Percentiles rank a stretch among this genome's conserved stretches.
Evolutionary conservation across 1,140 invertebrate genomes (phyloP).

Genomic region (Brachionus plicatilis): DNA sequence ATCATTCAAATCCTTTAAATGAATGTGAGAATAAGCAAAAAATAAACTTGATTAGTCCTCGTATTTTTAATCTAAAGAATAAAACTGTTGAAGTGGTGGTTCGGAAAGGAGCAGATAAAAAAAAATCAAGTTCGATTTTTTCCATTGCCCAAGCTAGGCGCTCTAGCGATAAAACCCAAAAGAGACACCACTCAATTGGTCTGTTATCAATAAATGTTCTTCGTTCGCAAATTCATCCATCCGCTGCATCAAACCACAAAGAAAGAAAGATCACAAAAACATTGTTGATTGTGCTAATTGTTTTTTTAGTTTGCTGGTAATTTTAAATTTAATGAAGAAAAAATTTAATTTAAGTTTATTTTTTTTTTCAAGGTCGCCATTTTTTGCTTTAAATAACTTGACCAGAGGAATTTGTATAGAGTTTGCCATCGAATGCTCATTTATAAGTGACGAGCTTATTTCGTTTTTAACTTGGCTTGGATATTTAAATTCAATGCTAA

Average conservation of each 20-base stretch:
- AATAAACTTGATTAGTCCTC: not conserved
- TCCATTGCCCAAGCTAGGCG: constrained; percentile 58
- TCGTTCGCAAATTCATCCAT: constrained; percentile 67
- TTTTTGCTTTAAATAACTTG: constrained; percentile 82
- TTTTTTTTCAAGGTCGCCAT: not conserved
- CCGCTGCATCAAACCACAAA: constrained; percentile 72
- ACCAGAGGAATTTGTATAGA: constrained; percentile 85
- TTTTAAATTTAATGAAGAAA: not conserved
- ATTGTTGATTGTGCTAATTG: constrained; percentile 74
- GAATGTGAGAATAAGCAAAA: not conserved
- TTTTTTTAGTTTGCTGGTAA: constrained; percentile 38
- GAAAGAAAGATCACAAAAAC: constrained; percentile 99
- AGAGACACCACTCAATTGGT: constrained; percentile 62
- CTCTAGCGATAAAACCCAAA: constrained; percentile 59
- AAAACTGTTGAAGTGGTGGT: not conserved
- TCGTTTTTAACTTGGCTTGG: constrained; percentile 94
- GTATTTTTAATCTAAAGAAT: constrained; percentile 20
- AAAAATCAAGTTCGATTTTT: constrained; percentile 39
- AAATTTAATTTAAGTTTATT: not conserved
- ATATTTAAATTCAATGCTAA: constrained; percentile 93
- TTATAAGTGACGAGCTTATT: constrained; percentile 49
- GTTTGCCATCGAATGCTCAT: constrained; percentile 46
- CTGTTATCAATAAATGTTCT: constrained; percentile 49
- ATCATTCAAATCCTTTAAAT: not conserved
- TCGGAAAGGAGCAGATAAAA: not conserved